Evolutionary conservation across 2,888 invertebrate genomes (phyloP).

Genomic region (Alloplasta piceator): DNA sequence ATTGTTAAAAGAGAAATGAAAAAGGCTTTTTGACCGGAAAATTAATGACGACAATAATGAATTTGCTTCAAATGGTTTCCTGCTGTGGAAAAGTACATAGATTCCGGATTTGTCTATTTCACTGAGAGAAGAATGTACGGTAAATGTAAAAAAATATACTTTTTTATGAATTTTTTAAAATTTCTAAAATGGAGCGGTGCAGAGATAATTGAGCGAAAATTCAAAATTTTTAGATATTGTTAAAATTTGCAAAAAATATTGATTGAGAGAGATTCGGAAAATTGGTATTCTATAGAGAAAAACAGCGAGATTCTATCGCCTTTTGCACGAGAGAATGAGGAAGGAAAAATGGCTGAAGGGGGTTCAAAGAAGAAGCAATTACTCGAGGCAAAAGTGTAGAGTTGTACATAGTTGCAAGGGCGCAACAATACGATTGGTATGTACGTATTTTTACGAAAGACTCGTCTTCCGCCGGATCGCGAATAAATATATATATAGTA

Average conservation of each 20-base stretch:
- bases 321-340: not conserved
- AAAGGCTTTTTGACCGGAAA: no score
- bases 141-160: no score
- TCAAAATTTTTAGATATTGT: no score
- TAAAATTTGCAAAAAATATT: not conserved
- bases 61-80: not conserved
- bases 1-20: no score
- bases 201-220: no score
- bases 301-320: constrained; percentile 30
- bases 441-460: constrained; percentile 39
- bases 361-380: constrained; percentile 59
- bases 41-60: not conserved
- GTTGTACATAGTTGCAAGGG: constrained; percentile 27
- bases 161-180: no score
- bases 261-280: not conserved
- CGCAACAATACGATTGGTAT: constrained; percentile 50
- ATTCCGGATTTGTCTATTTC: no score
- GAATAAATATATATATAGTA: constrained; percentile 20
- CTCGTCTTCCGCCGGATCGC: constrained; percentile 42
- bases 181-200: no score
- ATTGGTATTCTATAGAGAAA: constrained; percentile 11
- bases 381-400: constrained; percentile 43
- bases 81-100: no score
- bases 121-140: no score
- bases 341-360: constrained; percentile 8